These are phyloP conservation scores for Galaxias olidus DNA, from an alignment of 2,797 vertebrate species.

Conservation along the genomic window DNA sequence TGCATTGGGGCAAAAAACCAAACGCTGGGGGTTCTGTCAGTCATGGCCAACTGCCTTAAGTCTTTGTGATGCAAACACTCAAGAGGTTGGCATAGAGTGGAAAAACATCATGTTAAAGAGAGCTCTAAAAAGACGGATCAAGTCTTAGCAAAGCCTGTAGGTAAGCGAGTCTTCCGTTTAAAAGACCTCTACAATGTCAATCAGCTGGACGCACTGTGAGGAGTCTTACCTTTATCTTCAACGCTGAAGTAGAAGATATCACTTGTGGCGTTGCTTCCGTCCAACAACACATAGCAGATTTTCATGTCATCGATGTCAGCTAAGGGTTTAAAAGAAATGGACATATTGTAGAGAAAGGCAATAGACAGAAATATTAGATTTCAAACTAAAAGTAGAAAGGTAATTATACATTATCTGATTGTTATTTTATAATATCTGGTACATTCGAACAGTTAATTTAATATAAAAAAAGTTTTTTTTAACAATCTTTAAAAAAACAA, in stretches of 20 bases:
- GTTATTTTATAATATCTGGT: too few relatives aligned
- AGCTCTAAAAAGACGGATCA: slow-evolving; percentile 44
- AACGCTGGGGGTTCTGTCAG: slow-evolving; percentile 49
- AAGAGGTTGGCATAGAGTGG: slow-evolving; percentile 50
- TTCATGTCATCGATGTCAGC: slow-evolving; percentile 87
- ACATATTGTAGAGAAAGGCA: background rate
- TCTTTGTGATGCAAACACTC: slow-evolving; percentile 72
- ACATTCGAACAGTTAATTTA: too few relatives aligned
- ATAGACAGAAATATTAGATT: too few relatives aligned
- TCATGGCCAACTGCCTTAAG: slow-evolving; percentile 68
- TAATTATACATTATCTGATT: too few relatives aligned
- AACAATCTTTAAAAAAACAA: too few relatives aligned
- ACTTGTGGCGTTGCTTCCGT: slow-evolving; percentile 80
- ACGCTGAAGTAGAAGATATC: slow-evolving; percentile 87
- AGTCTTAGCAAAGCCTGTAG: slow-evolving; percentile 22
- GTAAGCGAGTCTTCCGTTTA: slow-evolving; percentile 15
- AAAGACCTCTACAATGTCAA: slow-evolving; percentile 20
- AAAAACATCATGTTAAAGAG: slow-evolving; percentile 49
- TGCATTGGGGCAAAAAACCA: slow-evolving; percentile 42
- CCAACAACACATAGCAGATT: slow-evolving; percentile 81
- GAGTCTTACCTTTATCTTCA: slow-evolving; percentile 82
- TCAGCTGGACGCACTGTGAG: slow-evolving; percentile 11
- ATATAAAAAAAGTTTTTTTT: too few relatives aligned
- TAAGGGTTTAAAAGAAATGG: slow-evolving; percentile 55
- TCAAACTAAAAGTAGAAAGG: too few relatives aligned